phyloP scores from a whole-genome alignment of 2,888 invertebrate genomes.

The Maniola hyperantus region DNA sequence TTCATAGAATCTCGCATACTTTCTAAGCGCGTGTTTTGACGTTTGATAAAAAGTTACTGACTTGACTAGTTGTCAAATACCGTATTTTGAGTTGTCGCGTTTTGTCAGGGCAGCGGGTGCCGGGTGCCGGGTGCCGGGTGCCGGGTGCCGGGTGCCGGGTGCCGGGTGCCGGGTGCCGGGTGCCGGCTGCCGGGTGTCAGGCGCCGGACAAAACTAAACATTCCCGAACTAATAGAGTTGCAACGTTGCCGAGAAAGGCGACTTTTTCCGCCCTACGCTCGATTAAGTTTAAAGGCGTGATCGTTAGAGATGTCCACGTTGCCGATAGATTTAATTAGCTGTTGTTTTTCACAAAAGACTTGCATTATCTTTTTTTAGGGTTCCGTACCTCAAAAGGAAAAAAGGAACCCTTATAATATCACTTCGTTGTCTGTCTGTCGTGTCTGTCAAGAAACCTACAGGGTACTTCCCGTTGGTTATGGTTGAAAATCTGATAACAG shows the following conservation, averaged over 20 bases:
- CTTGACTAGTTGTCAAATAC: too few relatives aligned
- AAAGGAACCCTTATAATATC: too few relatives aligned
- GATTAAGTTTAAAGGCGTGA: conserved; percentile 12
- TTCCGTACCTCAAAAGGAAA: too few relatives aligned
- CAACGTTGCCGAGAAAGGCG: neutral
- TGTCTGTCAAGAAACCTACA: too few relatives aligned
- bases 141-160: neutral
- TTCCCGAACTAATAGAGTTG: conserved; percentile 20
- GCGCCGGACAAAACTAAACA: conserved; percentile 16
- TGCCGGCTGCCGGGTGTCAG: neutral
- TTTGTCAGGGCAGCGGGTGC: too few relatives aligned
- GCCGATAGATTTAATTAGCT: neutral
- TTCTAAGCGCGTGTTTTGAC: too few relatives aligned
- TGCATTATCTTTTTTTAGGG: neutral
- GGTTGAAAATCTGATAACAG: too few relatives aligned
- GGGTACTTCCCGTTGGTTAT: too few relatives aligned
- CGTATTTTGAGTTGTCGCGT: too few relatives aligned
- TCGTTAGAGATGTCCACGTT: neutral
- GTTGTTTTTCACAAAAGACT: conserved; percentile 2
- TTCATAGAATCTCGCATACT: too few relatives aligned
- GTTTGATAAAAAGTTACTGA: too few relatives aligned
- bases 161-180: neutral
- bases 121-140: neutral
- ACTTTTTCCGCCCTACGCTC: conserved; percentile 12
- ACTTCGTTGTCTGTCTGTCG: too few relatives aligned